Conservation (phyloP, 1,140 invertebrate genomes). For the Drosophila varians region DNA sequence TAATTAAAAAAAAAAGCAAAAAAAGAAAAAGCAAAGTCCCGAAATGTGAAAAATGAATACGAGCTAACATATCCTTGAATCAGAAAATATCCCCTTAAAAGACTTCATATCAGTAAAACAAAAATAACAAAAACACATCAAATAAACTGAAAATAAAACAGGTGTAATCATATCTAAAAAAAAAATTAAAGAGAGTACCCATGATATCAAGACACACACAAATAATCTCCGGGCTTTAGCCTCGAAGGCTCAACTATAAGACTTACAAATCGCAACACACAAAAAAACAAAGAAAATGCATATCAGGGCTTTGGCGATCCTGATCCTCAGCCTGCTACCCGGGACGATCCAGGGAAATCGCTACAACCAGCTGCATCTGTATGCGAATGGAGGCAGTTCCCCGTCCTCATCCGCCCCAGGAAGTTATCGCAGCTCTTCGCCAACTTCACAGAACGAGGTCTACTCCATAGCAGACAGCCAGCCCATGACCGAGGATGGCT, state of each 20-base stretch:
- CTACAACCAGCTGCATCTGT: conserved; percentile 49
- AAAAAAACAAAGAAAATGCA: conserved; percentile 38
- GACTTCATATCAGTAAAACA: conserved; percentile 8
- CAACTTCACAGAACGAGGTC: conserved; percentile 63
- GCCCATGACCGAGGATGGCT: conserved; percentile 76
- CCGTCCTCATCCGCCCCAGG: conserved; percentile 2
- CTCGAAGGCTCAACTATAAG: conserved; percentile 33
- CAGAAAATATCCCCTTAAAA: neutral
- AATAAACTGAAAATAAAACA: neutral
- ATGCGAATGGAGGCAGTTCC: conserved; percentile 23
- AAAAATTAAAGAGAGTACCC: neutral
- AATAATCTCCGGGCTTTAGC: conserved; percentile 13
- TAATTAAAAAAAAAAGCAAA: conserved; percentile 46
- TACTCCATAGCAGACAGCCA: conserved; percentile 76
- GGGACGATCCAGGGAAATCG: conserved; percentile 20
- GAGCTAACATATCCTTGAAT: neutral
- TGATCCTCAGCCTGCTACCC: conserved; percentile 31
- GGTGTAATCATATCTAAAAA: conserved; percentile 7
- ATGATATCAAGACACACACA: conserved; percentile 5
- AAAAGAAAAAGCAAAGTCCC: too few species aligned
- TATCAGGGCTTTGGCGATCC: conserved; percentile 17
- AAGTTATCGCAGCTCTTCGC: conserved; percentile 9
- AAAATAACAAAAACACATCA: conserved; percentile 4
- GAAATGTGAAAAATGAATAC: conserved; percentile 20
- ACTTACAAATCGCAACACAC: too few species aligned